A percentile compares a stretch with the other conserved stretches of the same genome.
Evolutionary conservation across 2,888 invertebrate genomes (phyloP).

Genomic region (Hirtodrosophila trivittata): DNA sequence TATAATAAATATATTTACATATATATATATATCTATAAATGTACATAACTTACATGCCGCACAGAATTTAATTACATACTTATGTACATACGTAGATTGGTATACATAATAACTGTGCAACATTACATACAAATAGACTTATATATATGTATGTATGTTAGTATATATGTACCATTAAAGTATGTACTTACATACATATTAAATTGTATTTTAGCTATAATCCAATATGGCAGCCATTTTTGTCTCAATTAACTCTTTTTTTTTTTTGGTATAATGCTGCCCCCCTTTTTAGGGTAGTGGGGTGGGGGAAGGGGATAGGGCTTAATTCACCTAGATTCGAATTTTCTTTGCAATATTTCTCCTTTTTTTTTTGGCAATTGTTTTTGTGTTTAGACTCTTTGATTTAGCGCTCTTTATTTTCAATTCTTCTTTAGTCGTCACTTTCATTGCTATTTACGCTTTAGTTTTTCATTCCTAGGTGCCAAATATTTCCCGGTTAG

Average conservation of each 20-base stretch:
- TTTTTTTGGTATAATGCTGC: slow-evolving; percentile 22
- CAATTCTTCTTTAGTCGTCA: slow-evolving; percentile 52
- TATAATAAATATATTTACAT: slow-evolving; percentile 6
- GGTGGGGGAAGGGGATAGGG: slow-evolving; percentile 11
- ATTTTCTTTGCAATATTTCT: slow-evolving; percentile 49
- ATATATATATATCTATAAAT: slow-evolving; percentile 5
- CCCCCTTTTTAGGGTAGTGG: slow-evolving; percentile 14
- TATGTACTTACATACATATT: slow-evolving; percentile 50
- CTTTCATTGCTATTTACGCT: slow-evolving; percentile 64
- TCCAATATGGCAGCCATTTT: slow-evolving; percentile 81
- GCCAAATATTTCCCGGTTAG: slow-evolving; percentile 67
- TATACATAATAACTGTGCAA: slow-evolving; percentile 17
- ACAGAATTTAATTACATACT: slow-evolving; percentile 22
- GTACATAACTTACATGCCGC: slow-evolving; percentile 13
- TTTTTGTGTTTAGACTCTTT: slow-evolving; percentile 35
- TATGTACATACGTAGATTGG: slow-evolving; percentile 28
- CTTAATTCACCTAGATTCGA: slow-evolving; percentile 69
- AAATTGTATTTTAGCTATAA: slow-evolving; percentile 79
- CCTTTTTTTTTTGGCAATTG: slow-evolving; percentile 49
- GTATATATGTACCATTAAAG: slow-evolving; percentile 29
- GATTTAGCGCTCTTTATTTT: slow-evolving; percentile 48
- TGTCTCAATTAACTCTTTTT: slow-evolving; percentile 74
- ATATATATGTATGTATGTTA: slow-evolving; percentile 24
- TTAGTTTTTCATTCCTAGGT: slow-evolving; percentile 59
- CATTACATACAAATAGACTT: slow-evolving; percentile 2